Base-by-base conservation (phyloP, 1,140 invertebrate species). In the Nephotettix cincticeps region DNA sequence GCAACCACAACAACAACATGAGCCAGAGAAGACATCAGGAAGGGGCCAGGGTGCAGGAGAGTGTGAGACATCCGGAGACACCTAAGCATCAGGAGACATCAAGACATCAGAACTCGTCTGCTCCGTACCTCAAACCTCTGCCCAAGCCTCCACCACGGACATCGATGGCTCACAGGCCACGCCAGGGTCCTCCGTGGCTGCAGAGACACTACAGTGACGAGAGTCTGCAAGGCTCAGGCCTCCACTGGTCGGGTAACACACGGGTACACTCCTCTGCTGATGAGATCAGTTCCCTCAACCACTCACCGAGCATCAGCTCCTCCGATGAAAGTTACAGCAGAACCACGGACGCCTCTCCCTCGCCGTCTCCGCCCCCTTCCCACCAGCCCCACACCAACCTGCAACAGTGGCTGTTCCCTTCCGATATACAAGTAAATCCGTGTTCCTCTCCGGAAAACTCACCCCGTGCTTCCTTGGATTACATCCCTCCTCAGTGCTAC, bases 311-410 rank as follows among this genome's bases (percentile, higher is more conserved):
- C 76, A 86, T 91, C 51, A 91, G 90, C 78, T 92, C 90, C 63
- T 92, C 90, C 0, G 91, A 93, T 77, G 91, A 93, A 78, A 91
- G 90, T 78, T 92, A 91, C 77, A 91, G 89, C 58, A 85, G 90
- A 66, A 91, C 90, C 27, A 91, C 90, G 1, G 88, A 90, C 75
- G 87, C 87, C 13, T 85, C 86, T 1, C 86, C 87, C 9, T 88
- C 87, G 74, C 85, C 88, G 1, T 86, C 87, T 0, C 83, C 84
- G 13, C 80, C 84, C 1, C 78, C 85, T 23, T 6, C 32, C 4
- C 58, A 43, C 13, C 69, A 32, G 21, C 67, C 71, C 17, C 63
- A 45, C 9, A 51, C 45, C 66, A 69, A 75, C 47, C 74, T 79
- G 0, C 80, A 86, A 71, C 84, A 86, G 68, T 88, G 86, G 82